phyloP scores from a whole-genome alignment of 2,113 vertebrate genomes.

The Lampris megalopsis region DNA sequence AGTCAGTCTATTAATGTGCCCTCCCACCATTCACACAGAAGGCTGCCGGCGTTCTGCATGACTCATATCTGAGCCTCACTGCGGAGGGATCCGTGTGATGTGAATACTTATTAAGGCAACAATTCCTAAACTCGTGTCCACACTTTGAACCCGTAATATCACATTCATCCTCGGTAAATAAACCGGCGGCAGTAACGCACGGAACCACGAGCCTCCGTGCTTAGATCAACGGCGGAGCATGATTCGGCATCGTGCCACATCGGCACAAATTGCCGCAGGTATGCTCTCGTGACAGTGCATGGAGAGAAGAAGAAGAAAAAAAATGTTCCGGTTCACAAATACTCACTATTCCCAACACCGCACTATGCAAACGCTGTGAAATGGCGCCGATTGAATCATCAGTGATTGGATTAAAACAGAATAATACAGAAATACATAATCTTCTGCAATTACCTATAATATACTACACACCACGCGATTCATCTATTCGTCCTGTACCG shows the following conservation, averaged over 20 bases:
- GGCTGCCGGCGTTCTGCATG: conserved; percentile 71
- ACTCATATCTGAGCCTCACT: conserved; percentile 82
- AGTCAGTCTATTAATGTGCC: conserved; percentile 78
- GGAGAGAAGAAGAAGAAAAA: not conserved
- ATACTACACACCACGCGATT: not conserved
- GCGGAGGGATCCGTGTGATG: conserved; percentile 80
- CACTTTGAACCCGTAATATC: conserved; percentile 52
- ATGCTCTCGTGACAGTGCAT: conserved; percentile 3
- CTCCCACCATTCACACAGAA: conserved; percentile 69
- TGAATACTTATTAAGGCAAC: conserved; percentile 80
- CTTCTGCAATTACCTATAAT: too few species aligned
- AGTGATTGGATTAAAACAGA: too few species aligned
- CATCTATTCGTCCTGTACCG: conserved; percentile 1
- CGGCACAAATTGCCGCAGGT: conserved; percentile 10
- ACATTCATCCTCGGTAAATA: conserved; percentile 47
- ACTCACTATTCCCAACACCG: too few species aligned
- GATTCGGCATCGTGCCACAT: conserved; percentile 5
- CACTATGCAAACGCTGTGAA: too few species aligned
- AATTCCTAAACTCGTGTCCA: conserved; percentile 70
- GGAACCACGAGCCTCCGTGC: conserved; percentile 30
- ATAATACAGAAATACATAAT: too few species aligned
- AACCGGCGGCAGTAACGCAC: conserved; percentile 22
- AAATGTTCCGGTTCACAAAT: too few species aligned
- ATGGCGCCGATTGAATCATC: too few species aligned
- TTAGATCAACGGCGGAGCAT: conserved; percentile 4